Percentiles rank a stretch among this genome's conserved stretches.
phyloP scores from a whole-genome alignment of 2,888 invertebrate genomes.

The Tuberolachnus salignus region DNA sequence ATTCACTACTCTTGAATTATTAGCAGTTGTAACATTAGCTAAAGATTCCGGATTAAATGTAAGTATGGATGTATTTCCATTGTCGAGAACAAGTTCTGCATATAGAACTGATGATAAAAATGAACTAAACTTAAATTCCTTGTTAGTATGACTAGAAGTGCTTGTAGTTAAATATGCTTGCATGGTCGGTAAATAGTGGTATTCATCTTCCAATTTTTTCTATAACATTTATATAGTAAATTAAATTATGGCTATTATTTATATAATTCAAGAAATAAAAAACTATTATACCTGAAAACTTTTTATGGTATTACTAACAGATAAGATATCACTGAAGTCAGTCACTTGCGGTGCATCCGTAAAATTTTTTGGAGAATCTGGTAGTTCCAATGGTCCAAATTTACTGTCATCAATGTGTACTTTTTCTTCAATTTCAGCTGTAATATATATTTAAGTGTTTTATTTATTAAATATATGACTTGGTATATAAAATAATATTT shows the following conservation, averaged over 20 bases:
- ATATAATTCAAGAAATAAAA: not conserved
- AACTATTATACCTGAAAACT: constrained; percentile 39
- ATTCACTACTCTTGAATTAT: constrained; percentile 41
- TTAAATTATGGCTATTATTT: not conserved
- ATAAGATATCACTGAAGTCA: constrained; percentile 32
- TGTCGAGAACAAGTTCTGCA: constrained; percentile 36
- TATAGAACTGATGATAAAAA: constrained; percentile 39
- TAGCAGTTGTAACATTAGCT: constrained; percentile 41
- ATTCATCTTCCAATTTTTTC: constrained; percentile 51
- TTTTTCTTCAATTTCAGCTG: constrained; percentile 43
- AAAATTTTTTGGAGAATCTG: constrained; percentile 45
- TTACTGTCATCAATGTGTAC: constrained; percentile 44
- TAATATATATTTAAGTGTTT: not conserved
- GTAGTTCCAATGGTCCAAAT: constrained; percentile 45
- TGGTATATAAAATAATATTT: not conserved
- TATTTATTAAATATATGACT: not conserved
- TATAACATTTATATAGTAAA: constrained; percentile 3
- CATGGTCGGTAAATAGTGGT: constrained; percentile 45
- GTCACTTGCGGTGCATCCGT: constrained; percentile 28
- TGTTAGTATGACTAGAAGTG: constrained; percentile 26
- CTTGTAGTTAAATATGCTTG: constrained; percentile 55
- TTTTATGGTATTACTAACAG: constrained; percentile 50
- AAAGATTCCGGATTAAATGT: constrained; percentile 39
- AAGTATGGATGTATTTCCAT: constrained; percentile 32
- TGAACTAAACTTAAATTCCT: constrained; percentile 46